Base-by-base conservation (phyloP, 2,888 invertebrate species). In the Limnephilus lunatus region DNA sequence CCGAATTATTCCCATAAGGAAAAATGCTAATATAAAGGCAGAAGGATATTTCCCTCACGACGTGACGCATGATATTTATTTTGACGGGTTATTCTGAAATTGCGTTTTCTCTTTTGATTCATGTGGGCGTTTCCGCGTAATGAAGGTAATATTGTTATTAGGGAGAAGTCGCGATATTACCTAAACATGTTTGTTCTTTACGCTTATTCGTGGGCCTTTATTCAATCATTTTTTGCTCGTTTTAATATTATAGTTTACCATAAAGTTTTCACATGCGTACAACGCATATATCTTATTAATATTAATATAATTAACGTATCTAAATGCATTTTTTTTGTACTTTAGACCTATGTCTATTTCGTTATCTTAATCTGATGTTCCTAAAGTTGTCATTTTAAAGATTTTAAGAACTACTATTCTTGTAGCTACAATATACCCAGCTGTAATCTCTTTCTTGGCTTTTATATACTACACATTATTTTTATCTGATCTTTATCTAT, bases 1-100 rank as follows among this genome's bases (percentile, higher is more conserved):
- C 90, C 68, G 68, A 53, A 88, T 88, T 88, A 88, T 88, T 88
- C 88, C 88, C 68, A 88, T 88, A 88, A 88, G 88, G 88, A 88
- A 68, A 53, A 68, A 88, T 88, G 88, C 68, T 68, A 88, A 68
- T 44, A 32, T 88, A 88, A 88, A 88, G 88, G 88, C 25, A 68
- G 44, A 68, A 32, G 68, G 53, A 88, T 68, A 68, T 88, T 53
- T 35, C 15, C 19, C 88, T 35, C 53, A 15, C 88, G 31, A 31
- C 31, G 35, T 88, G 88, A 53, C 68, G 88, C 80, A 31, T 31
- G 32, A 68, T 88, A 68, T 88, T 53, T 88, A 53, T 68, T 88
- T 53, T 32, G 88, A 53, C 68, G 68, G 35, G 68, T 88, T 35
- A 88, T 53, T 88, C 53, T 88, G 53, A 88, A 88, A 88, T n/a